These are phyloP conservation scores for Drusus annulatus DNA, from an alignment of 1,140 invertebrate genomes.

Conservation along the genomic window DNA sequence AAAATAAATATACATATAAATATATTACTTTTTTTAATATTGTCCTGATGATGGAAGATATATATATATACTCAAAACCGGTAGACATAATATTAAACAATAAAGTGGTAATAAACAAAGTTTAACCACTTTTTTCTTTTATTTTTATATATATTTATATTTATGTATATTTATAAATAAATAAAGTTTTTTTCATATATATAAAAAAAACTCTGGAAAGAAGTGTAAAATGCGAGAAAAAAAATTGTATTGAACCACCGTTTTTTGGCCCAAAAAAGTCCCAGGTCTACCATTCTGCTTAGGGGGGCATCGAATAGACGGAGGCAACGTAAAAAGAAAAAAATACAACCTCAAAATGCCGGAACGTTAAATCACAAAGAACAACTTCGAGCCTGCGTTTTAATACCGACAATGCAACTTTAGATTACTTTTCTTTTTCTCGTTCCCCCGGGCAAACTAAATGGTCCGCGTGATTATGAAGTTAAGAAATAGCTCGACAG, in stretches of 20 bases:
- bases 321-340: no score
- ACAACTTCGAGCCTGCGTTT: conserved; percentile 13
- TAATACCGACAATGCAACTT: conserved; percentile 31
- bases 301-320: background rate
- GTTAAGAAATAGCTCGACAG: conserved; percentile 27
- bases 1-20: no score
- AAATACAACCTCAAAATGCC: background rate
- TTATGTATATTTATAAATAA: no score
- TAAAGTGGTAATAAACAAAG: no score
- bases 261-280: no score
- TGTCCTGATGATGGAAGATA: no score
- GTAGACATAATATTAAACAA: no score
- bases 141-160: no score
- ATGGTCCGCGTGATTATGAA: conserved; percentile 29
- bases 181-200: no score
- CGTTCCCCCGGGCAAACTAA: conserved; percentile 8
- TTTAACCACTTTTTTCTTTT: no score
- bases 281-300: background rate
- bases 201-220: background rate
- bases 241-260: background rate
- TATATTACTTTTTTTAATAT: no score
- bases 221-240: background rate
- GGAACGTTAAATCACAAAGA: conserved; percentile 17
- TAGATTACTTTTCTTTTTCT: conserved; percentile 25
- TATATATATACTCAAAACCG: no score